phyloP scores from a whole-genome alignment of 1,140 invertebrate species.

The Drosophila melanica region DNA sequence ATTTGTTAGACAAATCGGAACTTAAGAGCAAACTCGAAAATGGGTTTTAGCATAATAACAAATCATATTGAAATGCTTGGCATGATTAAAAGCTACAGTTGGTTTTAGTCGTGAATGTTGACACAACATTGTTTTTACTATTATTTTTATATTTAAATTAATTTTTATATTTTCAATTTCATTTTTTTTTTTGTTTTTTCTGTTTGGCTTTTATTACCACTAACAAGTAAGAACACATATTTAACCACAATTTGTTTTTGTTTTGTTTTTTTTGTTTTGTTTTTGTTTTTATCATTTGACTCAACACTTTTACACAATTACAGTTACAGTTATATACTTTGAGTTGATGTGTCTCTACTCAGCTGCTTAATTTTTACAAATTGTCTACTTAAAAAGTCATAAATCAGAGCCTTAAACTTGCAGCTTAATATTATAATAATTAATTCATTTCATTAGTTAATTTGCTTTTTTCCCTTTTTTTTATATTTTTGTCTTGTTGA shows the following conservation, averaged over 20 bases:
- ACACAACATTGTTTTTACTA: slow-evolving; percentile 40
- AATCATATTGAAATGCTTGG: slow-evolving; percentile 73
- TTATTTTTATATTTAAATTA: slow-evolving; percentile 30
- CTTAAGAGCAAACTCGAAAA: slow-evolving; percentile 42
- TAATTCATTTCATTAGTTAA: slow-evolving; percentile 8
- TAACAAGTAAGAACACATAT: slow-evolving; percentile 84
- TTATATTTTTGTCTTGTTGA: slow-evolving; percentile 18
- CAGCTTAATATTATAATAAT: slow-evolving; percentile 39
- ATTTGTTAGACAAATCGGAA: slow-evolving; percentile 24
- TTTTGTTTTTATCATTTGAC: slow-evolving; percentile 28
- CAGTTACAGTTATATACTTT: slow-evolving; percentile 34
- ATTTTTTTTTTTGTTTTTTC: slow-evolving; percentile 46
- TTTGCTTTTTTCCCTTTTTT: slow-evolving; percentile 19
- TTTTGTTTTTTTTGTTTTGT: slow-evolving; percentile 43
- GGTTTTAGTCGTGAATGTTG: slow-evolving; percentile 34
- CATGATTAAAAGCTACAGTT: slow-evolving; percentile 78
- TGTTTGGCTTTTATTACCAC: slow-evolving; percentile 75
- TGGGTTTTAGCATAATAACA: slow-evolving; percentile 22
- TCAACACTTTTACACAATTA: slow-evolving; percentile 36
- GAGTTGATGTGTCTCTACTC: slow-evolving; percentile 41
- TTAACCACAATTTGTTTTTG: slow-evolving; percentile 81
- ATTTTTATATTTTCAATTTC: slow-evolving; percentile 34
- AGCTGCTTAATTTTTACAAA: slow-evolving; percentile 74
- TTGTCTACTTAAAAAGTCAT: slow-evolving; percentile 80
- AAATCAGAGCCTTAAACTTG: slow-evolving; percentile 76